Percentiles rank a stretch among this genome's conserved stretches.
Conservation (phyloP, 2,113 vertebrate species). For the Morone saxatilis region DNA sequence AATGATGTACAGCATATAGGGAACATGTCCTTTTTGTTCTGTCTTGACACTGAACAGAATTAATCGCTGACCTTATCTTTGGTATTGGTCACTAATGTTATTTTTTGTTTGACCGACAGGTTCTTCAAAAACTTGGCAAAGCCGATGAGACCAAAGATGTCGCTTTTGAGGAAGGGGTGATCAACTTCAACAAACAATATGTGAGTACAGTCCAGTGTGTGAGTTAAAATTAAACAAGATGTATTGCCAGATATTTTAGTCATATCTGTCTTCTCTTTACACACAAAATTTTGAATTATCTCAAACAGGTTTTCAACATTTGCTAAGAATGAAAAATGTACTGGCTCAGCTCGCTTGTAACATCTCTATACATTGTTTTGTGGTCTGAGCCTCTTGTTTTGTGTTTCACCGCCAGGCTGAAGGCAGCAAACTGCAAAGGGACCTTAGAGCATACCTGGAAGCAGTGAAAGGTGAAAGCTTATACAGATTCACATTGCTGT, state of each 20-base stretch:
- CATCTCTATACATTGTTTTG: neutral
- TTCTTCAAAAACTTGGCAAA: conserved; percentile 98
- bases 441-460: conserved; percentile 93
- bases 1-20: too few species aligned
- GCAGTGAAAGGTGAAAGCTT: conserved; percentile 91
- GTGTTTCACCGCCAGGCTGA: conserved; percentile 85
- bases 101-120: conserved; percentile 81
- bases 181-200: conserved; percentile 98
- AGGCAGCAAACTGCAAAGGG: conserved; percentile 95
- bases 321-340: neutral
- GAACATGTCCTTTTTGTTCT: neutral
- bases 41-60: neutral
- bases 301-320: neutral
- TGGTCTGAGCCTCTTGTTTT: conserved; percentile 16
- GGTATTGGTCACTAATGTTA: neutral
- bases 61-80: neutral
- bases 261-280: neutral
- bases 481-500: neutral
- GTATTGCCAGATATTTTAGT: neutral
- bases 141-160: conserved; percentile 98
- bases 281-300: neutral
- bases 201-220: conserved; percentile 75
- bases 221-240: neutral
- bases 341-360: neutral
- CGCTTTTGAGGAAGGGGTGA: conserved; percentile 96